Conservation (phyloP, 2,113 vertebrate genomes). For the Phoenicopterus ruber region DNA sequence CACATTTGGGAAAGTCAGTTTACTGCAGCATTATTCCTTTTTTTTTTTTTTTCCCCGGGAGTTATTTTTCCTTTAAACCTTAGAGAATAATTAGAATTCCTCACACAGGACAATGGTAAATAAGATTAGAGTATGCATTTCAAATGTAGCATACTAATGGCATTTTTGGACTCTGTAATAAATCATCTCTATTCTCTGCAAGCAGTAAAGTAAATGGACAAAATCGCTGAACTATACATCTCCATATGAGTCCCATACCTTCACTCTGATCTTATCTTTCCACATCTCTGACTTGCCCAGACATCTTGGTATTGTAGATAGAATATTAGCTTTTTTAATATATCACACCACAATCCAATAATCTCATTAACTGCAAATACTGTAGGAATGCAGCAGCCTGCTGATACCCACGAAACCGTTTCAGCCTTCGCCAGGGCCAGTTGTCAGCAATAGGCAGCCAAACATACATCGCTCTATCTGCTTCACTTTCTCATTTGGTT, state of each 20-base stretch:
- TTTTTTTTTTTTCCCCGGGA: neutral
- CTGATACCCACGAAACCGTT: neutral
- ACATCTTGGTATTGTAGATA: neutral
- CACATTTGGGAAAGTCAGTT: neutral
- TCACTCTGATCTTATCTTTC: neutral
- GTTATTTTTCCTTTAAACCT: neutral
- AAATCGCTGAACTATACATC: neutral
- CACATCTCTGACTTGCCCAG: neutral
- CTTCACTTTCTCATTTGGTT: neutral
- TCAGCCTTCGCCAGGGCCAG: neutral
- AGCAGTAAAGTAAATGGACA: neutral
- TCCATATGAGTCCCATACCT: neutral
- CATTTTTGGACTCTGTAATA: neutral
- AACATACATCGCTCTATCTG: neutral
- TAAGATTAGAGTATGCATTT: neutral
- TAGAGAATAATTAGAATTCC: slow-evolving; percentile 22
- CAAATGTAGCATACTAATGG: neutral
- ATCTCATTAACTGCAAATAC: neutral
- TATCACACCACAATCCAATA: neutral
- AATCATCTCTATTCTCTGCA: neutral
- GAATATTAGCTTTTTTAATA: neutral
- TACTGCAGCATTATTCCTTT: neutral
- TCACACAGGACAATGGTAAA: neutral
- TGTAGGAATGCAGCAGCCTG: neutral
- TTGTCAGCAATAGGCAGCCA: neutral